phyloP scores from a whole-genome alignment of 2,888 invertebrate species.

The Acrobeloides nanus region DNA sequence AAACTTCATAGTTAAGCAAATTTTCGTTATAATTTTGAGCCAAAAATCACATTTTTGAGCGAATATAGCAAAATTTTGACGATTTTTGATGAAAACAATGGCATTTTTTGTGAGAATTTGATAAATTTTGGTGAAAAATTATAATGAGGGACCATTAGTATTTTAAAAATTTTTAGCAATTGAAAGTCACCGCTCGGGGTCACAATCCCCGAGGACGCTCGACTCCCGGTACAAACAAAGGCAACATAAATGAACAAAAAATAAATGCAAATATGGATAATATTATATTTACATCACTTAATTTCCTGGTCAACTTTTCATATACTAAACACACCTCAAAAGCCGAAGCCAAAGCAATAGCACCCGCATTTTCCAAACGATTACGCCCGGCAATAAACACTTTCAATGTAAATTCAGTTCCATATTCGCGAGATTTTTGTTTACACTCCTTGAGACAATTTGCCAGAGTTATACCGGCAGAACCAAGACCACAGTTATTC shows the following conservation, averaged over 20 bases:
- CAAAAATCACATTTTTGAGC: too few species aligned
- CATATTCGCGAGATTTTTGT: constrained; percentile 18
- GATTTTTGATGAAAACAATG: too few species aligned
- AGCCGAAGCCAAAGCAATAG: constrained; percentile 73
- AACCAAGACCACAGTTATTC: constrained; percentile 91
- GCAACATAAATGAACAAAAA: not conserved
- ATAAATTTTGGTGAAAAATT: too few species aligned
- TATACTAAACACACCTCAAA: constrained; percentile 66
- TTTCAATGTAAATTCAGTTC: constrained; percentile 66
- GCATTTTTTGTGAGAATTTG: too few species aligned
- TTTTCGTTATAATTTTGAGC: too few species aligned
- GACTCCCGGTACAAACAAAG: too few species aligned
- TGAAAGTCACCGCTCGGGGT: too few species aligned
- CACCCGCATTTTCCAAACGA: constrained; percentile 85
- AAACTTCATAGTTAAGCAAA: too few species aligned
- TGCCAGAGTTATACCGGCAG: constrained; percentile 66
- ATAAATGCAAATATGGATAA: not conserved
- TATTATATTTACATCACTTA: not conserved
- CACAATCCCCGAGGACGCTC: too few species aligned
- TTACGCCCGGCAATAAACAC: constrained; percentile 87
- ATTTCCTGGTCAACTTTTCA: not conserved
- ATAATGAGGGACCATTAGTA: too few species aligned
- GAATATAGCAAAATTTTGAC: too few species aligned
- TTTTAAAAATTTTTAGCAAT: too few species aligned
- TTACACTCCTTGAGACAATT: constrained; percentile 31